Percentiles rank a stretch among this genome's conserved stretches.
phyloP scores from a whole-genome alignment of 2,113 vertebrate species.

The Ciconia maguari region DNA sequence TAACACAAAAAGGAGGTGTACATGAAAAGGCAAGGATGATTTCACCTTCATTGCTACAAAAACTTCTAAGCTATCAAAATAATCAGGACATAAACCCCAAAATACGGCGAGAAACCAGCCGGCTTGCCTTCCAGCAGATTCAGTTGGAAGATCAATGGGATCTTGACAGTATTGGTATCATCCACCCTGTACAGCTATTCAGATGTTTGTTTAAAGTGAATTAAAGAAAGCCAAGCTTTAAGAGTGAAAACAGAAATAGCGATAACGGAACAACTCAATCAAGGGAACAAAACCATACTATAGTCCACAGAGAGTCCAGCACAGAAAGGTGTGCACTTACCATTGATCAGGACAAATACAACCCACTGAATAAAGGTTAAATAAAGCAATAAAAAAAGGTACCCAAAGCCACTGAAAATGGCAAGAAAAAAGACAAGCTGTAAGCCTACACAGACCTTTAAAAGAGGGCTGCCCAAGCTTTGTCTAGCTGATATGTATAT shows the following conservation, averaged over 20 bases:
- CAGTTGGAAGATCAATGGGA: slow-evolving; percentile 11
- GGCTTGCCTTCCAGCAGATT: background rate
- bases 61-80: slow-evolving; percentile 12
- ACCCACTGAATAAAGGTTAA: slow-evolving; percentile 10
- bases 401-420: slow-evolving; percentile 11
- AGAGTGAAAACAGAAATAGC: background rate
- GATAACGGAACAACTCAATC: background rate
- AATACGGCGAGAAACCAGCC: background rate
- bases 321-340: background rate
- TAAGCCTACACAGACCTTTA: background rate
- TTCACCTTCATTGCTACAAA: slow-evolving; percentile 4
- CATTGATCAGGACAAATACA: slow-evolving; percentile 15
- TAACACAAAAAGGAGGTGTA: background rate
- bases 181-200: background rate
- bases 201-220: slow-evolving; percentile 35
- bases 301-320: background rate
- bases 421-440: background rate
- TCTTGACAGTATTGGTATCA: background rate
- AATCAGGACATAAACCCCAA: background rate
- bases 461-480: background rate
- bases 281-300: background rate
- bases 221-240: background rate
- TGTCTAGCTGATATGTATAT: background rate
- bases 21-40: background rate
- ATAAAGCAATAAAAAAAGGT: slow-evolving; percentile 1